Evolutionary conservation across 2,797 vertebrate species (phyloP), one percentile per base, ranked within the genome.

Genomic region (Crocidura indochinensis): DNA sequence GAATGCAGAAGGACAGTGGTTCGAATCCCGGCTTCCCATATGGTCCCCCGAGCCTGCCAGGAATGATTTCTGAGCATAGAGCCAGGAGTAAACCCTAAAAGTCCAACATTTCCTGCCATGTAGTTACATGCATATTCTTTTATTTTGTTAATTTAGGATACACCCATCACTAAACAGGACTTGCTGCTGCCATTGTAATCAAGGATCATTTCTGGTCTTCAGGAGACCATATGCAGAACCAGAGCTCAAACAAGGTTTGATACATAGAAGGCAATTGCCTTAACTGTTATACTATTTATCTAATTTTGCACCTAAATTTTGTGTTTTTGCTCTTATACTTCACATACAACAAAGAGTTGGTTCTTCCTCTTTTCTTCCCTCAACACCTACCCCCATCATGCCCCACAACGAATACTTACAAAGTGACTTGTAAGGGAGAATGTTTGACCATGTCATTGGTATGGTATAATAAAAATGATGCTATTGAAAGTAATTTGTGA

Each of bases 401-500:
- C 20, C 12, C 5, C 20, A 44, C 56, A 69, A 8, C 10, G 31
- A 84, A 68, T 10, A 44, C 8, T 60, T 78, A 67, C 67, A 82
- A 94, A 84, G 87, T 31, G 76, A 14, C 31, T 71, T 24, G 11
- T 27, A 76, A 46, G 22, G 83, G n/a, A 17, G 19, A 72, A 71
- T 71, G n/a, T 44, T 8, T 60, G 56, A 19, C 22, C 22, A 17
- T 60, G 19, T 60, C 56, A 60, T 60, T 60, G 56, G 27, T 65
- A 24, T 65, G 64, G 9, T 27, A 22, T 65, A 65, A 65, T 27
- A 65, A 26, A 65, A 65, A 83, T 85, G 65, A 47, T 81, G 88
- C 79, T 78, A 46, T 9, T 71, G 38, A 88, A 90, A 94, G 85
- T 64, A 51, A 88, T 79, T 87, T 85, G 31, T 44, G 80, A 24